These are phyloP conservation scores for Collichthys lucidus DNA, from an alignment of 2,113 vertebrate genomes.

Conservation along the genomic window DNA sequence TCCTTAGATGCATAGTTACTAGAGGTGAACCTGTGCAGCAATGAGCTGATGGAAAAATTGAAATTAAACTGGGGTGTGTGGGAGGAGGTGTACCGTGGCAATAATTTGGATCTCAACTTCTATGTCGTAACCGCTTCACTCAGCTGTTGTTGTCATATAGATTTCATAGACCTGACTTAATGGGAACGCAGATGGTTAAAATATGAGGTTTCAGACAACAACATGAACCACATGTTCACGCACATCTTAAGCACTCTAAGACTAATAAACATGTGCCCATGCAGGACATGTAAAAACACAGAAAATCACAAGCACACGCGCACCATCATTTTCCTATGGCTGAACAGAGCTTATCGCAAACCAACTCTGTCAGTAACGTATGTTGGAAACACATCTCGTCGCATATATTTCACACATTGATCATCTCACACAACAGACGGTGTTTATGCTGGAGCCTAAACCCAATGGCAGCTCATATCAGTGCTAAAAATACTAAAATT, in stretches of 20 bases:
- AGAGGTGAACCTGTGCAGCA: slow-evolving; percentile 31
- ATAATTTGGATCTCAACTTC: slow-evolving; percentile 41
- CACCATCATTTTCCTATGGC: neutral
- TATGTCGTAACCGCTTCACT: slow-evolving; percentile 37
- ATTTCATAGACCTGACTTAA: slow-evolving; percentile 57
- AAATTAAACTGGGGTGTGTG: slow-evolving; percentile 33
- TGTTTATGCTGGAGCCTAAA: slow-evolving; percentile 30
- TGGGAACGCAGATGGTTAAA: slow-evolving; percentile 62
- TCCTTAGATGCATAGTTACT: neutral
- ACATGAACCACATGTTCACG: slow-evolving; percentile 34
- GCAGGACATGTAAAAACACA: neutral
- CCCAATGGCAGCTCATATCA: slow-evolving; percentile 21
- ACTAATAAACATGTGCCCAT: slow-evolving; percentile 8
- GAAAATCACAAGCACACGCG: neutral
- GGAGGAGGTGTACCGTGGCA: slow-evolving; percentile 44
- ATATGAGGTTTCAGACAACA: slow-evolving; percentile 23
- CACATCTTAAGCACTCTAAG: neutral
- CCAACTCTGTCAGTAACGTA: slow-evolving; percentile 14
- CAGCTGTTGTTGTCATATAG: slow-evolving; percentile 57
- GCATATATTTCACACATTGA: slow-evolving; percentile 34
- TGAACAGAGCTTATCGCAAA: neutral
- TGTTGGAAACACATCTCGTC: slow-evolving; percentile 41
- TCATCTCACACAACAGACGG: slow-evolving; percentile 26
- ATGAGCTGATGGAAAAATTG: slow-evolving; percentile 42
- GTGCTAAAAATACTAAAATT: neutral